Percentiles rank a stretch among this genome's conserved stretches.
Conservation (phyloP, 2,888 invertebrate species). For the Carpatolechia fugitivella region DNA sequence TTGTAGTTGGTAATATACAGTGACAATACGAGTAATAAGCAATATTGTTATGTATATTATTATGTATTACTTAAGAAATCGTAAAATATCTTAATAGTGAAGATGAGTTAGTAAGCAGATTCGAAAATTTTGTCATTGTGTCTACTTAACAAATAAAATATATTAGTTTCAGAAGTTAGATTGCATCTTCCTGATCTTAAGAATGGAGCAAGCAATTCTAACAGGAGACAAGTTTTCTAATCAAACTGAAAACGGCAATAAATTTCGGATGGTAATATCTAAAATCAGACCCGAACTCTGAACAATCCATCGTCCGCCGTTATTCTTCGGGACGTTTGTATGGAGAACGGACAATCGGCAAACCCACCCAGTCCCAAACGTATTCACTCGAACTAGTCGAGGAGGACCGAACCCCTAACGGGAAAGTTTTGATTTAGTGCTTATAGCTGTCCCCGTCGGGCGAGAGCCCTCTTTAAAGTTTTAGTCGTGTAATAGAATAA, state of each 20-base stretch:
- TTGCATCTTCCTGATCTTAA: conserved; percentile 4
- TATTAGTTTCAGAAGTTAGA: conserved; percentile 1
- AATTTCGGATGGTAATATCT: conserved; percentile 15
- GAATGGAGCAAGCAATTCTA: neutral
- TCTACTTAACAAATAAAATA: neutral
- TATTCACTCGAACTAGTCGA: conserved; percentile 60
- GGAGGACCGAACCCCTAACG: conserved; percentile 54
- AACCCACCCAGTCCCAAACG: conserved; percentile 47
- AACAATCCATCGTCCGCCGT: conserved; percentile 40
- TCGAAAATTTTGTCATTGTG: too few species aligned
- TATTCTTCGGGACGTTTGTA: conserved; percentile 51
- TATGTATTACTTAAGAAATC: too few species aligned
- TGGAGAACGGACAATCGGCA: conserved; percentile 53
- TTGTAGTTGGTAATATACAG: neutral
- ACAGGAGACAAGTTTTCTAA: conserved; percentile 10
- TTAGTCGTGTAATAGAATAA: conserved; percentile 74
- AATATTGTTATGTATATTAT: too few species aligned
- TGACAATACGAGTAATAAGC: too few species aligned
- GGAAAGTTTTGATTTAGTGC: conserved; percentile 77
- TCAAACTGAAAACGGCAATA: conserved; percentile 16
- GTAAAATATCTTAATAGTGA: too few species aligned
- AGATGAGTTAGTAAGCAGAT: too few species aligned
- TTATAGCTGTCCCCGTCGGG: conserved; percentile 68
- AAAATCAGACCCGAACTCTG: conserved; percentile 14
- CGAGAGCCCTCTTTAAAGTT: conserved; percentile 70